Evolutionary conservation across 2,888 invertebrate species (phyloP).

Genomic region (Spisula solida): DNA sequence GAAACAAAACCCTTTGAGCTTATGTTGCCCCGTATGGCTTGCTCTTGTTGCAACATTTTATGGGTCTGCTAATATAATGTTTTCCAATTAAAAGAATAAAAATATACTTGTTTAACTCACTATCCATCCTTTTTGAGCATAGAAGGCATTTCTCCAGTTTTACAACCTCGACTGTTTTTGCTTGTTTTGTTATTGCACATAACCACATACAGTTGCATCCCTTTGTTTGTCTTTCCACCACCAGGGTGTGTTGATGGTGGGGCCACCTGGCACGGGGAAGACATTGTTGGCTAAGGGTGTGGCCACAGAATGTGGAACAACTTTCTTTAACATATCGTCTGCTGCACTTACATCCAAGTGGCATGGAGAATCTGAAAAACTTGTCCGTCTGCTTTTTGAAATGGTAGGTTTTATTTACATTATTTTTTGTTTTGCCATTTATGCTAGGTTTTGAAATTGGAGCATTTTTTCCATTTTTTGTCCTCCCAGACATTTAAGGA

Average conservation of each 20-base stretch:
- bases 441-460: neutral
- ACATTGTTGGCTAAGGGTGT: conserved; percentile 89
- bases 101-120: neutral
- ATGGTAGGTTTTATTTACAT: conserved; percentile 91
- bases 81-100: neutral
- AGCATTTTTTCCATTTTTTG: neutral
- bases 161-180: neutral
- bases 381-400: conserved; percentile 98
- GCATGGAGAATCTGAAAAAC: conserved; percentile 99
- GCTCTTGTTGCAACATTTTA: too few relatives aligned
- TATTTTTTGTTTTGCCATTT: neutral
- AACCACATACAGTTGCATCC: conserved; percentile 57
- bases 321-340: conserved; percentile 94
- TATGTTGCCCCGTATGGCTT: too few relatives aligned
- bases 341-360: conserved; percentile 99
- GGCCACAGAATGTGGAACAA: conserved; percentile 89
- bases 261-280: conserved; percentile 89
- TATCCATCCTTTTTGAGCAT: neutral
- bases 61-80: too few relatives aligned
- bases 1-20: too few relatives aligned
- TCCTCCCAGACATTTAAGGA: too few relatives aligned
- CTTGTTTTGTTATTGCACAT: neutral
- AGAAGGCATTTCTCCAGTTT: neutral
- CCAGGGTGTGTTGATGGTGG: conserved; percentile 88
- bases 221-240: conserved; percentile 67